Conservation (phyloP, 2,113 vertebrate genomes). For the Hemibagrus wyckioides region DNA sequence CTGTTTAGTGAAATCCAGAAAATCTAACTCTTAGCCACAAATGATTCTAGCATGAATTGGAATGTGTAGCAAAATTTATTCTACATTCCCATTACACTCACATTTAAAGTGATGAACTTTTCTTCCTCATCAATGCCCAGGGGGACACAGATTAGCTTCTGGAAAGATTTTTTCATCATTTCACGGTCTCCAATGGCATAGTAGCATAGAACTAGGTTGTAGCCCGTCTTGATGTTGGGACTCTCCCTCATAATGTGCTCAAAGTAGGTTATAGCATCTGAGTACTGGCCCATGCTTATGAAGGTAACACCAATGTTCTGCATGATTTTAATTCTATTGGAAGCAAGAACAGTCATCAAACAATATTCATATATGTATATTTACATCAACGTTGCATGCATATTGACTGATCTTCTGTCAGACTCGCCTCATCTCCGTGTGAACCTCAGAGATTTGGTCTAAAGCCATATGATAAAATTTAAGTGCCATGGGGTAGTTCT, state of each 20-base stretch:
- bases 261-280: conserved; percentile 88
- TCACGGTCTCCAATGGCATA: conserved; percentile 88
- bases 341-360: background rate
- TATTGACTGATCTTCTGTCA: background rate
- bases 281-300: conserved; percentile 88
- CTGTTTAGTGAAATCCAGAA: background rate
- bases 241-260: conserved; percentile 92
- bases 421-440: conserved; percentile 88
- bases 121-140: conserved; percentile 89
- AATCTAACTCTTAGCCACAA: background rate
- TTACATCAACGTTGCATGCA: background rate
- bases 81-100: conserved; percentile 70
- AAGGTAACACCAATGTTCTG: conserved; percentile 96
- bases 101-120: conserved; percentile 85
- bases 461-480: conserved; percentile 98
- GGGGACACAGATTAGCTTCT: conserved; percentile 89
- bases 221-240: conserved; percentile 88
- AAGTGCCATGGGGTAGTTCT: conserved; percentile 92
- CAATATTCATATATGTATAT: background rate
- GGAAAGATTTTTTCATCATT: conserved; percentile 95
- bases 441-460: conserved; percentile 89
- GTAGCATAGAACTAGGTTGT: conserved; percentile 91
- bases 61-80: background rate
- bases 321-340: conserved; percentile 93
- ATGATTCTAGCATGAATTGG: background rate